phyloP scores from a whole-genome alignment of 2,888 invertebrate genomes.

The Thalpophila matura region DNA sequence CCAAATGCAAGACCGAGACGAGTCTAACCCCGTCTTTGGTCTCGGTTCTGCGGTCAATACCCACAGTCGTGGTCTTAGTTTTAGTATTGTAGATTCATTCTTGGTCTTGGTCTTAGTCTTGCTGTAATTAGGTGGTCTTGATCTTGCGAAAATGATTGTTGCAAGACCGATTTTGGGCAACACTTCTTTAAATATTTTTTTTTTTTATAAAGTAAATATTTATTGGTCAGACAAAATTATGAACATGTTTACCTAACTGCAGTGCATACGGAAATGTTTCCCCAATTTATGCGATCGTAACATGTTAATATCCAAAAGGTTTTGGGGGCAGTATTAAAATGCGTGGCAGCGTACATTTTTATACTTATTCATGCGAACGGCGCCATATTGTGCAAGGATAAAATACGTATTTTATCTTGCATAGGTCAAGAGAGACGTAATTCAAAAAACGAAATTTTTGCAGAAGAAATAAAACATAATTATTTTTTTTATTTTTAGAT shows the following conservation, averaged over 20 bases:
- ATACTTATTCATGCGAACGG: slow-evolving; percentile 34
- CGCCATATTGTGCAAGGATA: slow-evolving; percentile 41
- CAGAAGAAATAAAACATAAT: not conserved
- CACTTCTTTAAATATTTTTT: too few species aligned
- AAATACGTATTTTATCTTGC: slow-evolving; percentile 33
- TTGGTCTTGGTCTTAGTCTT: too few species aligned
- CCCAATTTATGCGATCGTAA: slow-evolving; percentile 35
- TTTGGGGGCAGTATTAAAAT: slow-evolving; percentile 56
- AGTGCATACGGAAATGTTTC: slow-evolving; percentile 32
- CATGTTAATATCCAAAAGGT: slow-evolving; percentile 49
- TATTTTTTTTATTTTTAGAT: not conserved
- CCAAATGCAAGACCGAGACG: too few species aligned
- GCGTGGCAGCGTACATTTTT: slow-evolving; percentile 28
- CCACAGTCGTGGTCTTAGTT: too few species aligned
- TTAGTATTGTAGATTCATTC: too few species aligned
- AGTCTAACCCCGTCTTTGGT: too few species aligned
- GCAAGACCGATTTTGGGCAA: too few species aligned
- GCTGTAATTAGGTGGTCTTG: too few species aligned
- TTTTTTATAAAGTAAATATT: not conserved
- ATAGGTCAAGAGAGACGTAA: slow-evolving; percentile 37
- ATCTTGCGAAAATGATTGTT: too few species aligned
- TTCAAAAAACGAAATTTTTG: slow-evolving; percentile 22
- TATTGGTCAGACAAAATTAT: slow-evolving; percentile 11
- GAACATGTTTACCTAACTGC: not conserved
- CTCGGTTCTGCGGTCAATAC: too few species aligned